These are phyloP conservation scores for Lerema accius DNA, from an alignment of 1,140 invertebrate species.

Conservation along the genomic window DNA sequence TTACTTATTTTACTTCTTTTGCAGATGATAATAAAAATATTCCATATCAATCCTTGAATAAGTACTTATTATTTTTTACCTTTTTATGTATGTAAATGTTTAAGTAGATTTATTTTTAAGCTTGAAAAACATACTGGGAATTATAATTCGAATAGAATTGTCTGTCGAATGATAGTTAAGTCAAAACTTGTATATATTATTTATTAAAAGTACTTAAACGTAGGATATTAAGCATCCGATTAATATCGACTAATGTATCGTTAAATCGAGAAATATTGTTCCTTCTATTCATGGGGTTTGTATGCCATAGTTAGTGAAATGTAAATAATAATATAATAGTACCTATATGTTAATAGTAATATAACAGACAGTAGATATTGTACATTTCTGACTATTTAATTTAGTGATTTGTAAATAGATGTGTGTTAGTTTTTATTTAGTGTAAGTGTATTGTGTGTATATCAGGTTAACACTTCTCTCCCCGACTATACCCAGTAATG, in stretches of 20 bases:
- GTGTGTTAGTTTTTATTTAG: slow-evolving; percentile 50
- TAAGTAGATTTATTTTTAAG: too few species aligned
- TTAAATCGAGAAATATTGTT: not conserved
- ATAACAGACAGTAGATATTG: slow-evolving; percentile 24
- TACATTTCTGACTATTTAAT: slow-evolving; percentile 44
- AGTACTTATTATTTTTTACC: too few species aligned
- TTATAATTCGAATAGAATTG: not conserved
- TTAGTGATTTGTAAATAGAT: slow-evolving; percentile 57
- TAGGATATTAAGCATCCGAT: not conserved
- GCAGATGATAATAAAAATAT: too few species aligned
- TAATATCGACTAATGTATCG: too few species aligned
- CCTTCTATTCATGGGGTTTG: not conserved
- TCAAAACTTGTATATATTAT: not conserved
- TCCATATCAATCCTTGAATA: too few species aligned
- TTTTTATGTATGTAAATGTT: too few species aligned
- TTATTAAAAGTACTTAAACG: not conserved
- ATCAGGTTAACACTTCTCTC: slow-evolving; percentile 44
- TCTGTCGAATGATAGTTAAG: not conserved
- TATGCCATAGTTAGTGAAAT: not conserved
- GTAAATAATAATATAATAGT: not conserved
- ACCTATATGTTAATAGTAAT: slow-evolving; percentile 22
- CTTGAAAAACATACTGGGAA: not conserved
- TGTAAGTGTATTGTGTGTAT: slow-evolving; percentile 63
- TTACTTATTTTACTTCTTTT: too few species aligned
- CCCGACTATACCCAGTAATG: slow-evolving; percentile 46